Conservation (phyloP, 2,888 invertebrate genomes). For the Clistopyga incitator region DNA sequence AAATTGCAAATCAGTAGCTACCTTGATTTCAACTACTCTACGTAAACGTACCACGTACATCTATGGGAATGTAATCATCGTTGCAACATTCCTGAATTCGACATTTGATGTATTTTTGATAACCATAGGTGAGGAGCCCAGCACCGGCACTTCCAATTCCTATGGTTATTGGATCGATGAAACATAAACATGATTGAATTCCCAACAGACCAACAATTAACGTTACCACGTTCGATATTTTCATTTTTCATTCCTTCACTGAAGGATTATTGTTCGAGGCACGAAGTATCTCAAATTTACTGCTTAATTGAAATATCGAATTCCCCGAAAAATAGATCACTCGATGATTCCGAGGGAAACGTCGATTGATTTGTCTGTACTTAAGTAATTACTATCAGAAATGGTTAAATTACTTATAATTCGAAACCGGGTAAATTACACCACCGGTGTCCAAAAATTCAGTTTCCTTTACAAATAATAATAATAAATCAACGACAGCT, state of each 20-base stretch:
- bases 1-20: no score
- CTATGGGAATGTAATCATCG: constrained; percentile 48
- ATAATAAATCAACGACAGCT: no score
- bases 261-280: background rate
- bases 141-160: constrained; percentile 36
- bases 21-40: background rate
- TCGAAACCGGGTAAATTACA: no score
- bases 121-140: constrained; percentile 44
- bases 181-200: constrained; percentile 11
- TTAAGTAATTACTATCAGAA: no score
- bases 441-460: no score
- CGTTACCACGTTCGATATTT: background rate
- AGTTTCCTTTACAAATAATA: no score
- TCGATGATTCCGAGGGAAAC: no score
- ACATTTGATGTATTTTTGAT: constrained; percentile 48
- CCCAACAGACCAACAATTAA: background rate
- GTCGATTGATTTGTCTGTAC: no score
- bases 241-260: constrained; percentile 36
- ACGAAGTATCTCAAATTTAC: no score
- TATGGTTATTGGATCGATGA: constrained; percentile 51
- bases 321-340: no score
- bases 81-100: constrained; percentile 51
- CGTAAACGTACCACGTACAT: constrained; percentile 38
- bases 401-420: no score
- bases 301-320: no score